Percentiles rank a stretch among this genome's conserved stretches.
Conservation (phyloP, 2,888 invertebrate genomes). For the Sarcophaga rosellei region DNA sequence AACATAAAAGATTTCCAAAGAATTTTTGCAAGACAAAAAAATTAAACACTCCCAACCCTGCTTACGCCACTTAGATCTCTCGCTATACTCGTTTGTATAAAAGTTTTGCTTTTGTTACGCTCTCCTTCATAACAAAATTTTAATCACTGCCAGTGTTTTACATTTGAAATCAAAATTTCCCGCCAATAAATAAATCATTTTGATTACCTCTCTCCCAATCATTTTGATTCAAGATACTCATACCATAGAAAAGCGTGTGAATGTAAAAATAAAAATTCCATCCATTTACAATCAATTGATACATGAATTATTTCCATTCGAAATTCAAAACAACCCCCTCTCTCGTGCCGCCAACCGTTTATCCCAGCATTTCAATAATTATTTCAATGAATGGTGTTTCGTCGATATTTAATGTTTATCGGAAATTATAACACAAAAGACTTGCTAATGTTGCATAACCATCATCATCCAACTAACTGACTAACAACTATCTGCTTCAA, state of each 20-base stretch:
- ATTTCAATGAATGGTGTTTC: constrained; percentile 42
- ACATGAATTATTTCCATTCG: constrained; percentile 1
- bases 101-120: neutral
- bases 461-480: too few relatives aligned
- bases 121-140: neutral
- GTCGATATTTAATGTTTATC: neutral
- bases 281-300: constrained; percentile 17
- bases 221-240: constrained; percentile 60
- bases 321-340: neutral
- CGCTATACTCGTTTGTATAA: too few relatives aligned
- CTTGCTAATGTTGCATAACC: too few relatives aligned
- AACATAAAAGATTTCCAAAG: neutral
- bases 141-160: neutral
- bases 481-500: neutral
- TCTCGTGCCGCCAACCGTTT: neutral
- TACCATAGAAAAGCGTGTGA: constrained; percentile 49
- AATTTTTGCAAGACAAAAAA: neutral
- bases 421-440: neutral
- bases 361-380: constrained; percentile 27
- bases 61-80: too few relatives aligned
- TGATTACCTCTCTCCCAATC: constrained; percentile 40
- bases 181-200: constrained; percentile 46
- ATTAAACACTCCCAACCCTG: too few relatives aligned
- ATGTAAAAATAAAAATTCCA: constrained; percentile 29
- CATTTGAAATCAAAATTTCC: neutral